Conservation (phyloP, 2,113 vertebrate genomes). For the Notarius lentiginosus region DNA sequence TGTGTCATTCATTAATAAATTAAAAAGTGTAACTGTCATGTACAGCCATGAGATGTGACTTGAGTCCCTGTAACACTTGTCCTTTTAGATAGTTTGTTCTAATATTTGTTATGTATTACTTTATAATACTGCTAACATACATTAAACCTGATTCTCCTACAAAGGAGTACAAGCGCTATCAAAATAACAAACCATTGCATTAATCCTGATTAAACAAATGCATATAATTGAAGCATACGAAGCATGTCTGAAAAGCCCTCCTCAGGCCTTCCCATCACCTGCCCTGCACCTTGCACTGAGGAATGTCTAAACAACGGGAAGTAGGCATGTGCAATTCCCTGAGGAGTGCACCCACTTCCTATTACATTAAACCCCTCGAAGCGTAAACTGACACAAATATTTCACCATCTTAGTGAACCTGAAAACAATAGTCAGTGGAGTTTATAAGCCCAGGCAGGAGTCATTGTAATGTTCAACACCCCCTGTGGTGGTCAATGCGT, state of each 20-base stretch:
- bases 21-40: no score
- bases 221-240: background rate
- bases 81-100: background rate
- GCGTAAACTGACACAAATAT: constrained; percentile 48
- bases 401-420: constrained; percentile 33
- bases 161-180: background rate
- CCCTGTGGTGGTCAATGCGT: constrained; percentile 36
- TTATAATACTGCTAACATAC: background rate
- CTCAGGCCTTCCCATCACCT: constrained; percentile 9
- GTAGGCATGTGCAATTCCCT: constrained; percentile 45
- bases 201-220: background rate
- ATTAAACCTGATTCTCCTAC: background rate
- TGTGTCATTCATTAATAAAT: no score
- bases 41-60: background rate
- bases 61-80: background rate
- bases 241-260: background rate
- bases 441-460: constrained; percentile 48
- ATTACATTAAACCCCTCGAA: constrained; percentile 35
- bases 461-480: constrained; percentile 46
- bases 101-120: background rate
- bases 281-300: constrained; percentile 50
- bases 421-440: constrained; percentile 33
- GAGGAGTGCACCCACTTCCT: constrained; percentile 42
- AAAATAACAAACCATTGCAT: background rate
- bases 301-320: constrained; percentile 45